Evolutionary conservation across 2,113 vertebrate genomes (phyloP).

Genomic region (Cryptotis parvus): DNA sequence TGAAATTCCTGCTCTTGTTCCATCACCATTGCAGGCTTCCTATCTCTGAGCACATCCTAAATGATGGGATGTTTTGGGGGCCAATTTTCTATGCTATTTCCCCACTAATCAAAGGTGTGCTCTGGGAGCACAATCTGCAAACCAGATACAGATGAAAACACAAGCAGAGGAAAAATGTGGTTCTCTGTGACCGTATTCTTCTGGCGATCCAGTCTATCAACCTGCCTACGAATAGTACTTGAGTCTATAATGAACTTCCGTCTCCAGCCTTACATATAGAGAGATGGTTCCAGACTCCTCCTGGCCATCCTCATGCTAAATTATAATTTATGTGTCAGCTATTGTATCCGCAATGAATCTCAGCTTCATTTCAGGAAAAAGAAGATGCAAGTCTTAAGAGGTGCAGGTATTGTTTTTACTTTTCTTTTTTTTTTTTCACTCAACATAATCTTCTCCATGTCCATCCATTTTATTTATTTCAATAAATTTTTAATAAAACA

Average conservation of each 20-base stretch:
- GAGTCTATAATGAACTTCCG: neutral
- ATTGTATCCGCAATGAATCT: neutral
- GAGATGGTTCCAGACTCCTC: neutral
- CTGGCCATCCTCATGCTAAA: neutral
- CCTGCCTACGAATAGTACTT: neutral
- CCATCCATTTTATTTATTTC: no score
- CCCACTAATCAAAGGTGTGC: accelerated
- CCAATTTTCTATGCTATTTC: neutral
- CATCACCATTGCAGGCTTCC: neutral
- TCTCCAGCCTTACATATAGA: neutral
- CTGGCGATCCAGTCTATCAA: neutral
- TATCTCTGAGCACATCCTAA: neutral
- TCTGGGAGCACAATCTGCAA: neutral
- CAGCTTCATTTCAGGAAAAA: neutral
- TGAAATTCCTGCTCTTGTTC: neutral
- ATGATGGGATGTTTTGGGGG: neutral
- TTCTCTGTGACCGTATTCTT: neutral
- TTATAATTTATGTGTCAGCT: neutral
- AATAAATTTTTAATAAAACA: no score
- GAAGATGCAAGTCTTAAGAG: neutral
- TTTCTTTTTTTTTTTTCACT: no score
- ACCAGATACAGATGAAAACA: neutral
- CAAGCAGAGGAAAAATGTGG: neutral
- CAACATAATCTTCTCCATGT: no score
- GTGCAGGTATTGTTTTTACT: neutral